Evolutionary conservation across 30 jellyfish, hydroid and myxozoan genomes (phyloP).

Genomic region (Rhopilema esculentum): DNA sequence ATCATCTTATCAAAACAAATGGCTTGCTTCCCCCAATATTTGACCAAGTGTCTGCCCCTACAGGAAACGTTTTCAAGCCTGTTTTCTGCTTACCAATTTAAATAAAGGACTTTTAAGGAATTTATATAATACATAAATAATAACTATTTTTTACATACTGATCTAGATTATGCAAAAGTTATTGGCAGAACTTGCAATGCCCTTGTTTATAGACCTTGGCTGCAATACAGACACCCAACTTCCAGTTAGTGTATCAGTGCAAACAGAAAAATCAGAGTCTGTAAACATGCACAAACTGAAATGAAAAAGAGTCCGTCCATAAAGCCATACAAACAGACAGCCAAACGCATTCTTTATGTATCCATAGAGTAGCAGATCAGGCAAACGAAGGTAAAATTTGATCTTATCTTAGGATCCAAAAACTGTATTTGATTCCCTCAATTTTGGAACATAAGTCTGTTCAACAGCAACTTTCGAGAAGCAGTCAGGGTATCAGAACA

Average conservation of each 20-base stretch:
- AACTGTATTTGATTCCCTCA: no score
- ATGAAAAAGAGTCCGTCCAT: neutral
- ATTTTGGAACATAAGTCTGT: no score
- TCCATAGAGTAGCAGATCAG: neutral
- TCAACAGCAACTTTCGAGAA: no score
- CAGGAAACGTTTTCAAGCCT: neutral
- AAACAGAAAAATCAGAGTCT: neutral
- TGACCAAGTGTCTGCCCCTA: neutral
- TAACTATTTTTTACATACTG: neutral
- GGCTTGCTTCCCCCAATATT: neutral
- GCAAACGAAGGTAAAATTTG: no score
- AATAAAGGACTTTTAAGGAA: neutral
- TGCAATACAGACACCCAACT: no score
- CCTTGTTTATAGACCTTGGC: constrained; percentile 13
- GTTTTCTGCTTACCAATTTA: neutral
- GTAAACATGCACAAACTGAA: neutral
- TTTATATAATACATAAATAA: neutral
- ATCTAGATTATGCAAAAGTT: neutral
- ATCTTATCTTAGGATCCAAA: no score
- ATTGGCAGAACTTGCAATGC: constrained; percentile 28
- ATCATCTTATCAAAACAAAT: neutral
- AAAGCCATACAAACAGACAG: no score
- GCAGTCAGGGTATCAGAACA: no score
- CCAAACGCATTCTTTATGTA: neutral
- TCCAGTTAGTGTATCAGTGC: no score